A percentile compares a stretch with the other conserved stretches of the same genome.
These are phyloP conservation scores for Brachynemurus nebulosus DNA, from an alignment of 2,888 invertebrate species.

Conservation along the genomic window DNA sequence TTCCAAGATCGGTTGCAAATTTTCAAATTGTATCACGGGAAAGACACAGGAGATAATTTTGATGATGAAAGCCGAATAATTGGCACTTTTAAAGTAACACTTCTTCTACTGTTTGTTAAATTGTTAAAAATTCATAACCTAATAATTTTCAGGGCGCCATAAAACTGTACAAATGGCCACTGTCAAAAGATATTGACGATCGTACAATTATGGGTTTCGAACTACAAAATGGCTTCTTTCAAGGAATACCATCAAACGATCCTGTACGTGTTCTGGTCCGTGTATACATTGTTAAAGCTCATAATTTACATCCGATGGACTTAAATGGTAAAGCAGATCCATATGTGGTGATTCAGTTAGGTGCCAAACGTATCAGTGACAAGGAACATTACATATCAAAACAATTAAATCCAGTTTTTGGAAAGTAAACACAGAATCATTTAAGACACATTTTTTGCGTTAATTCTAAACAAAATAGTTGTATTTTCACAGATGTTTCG, in stretches of 20 bases:
- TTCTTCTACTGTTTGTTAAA: no score
- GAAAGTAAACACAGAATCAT: constrained; percentile 45
- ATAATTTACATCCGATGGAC: constrained; percentile 82
- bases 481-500: constrained; percentile 53
- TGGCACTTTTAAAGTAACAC: constrained; percentile 65
- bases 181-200: constrained; percentile 61
- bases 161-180: constrained; percentile 77
- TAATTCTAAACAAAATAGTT: constrained; percentile 7
- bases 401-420: constrained; percentile 84
- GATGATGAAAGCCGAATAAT: constrained; percentile 78
- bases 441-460: neutral
- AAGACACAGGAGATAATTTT: constrained; percentile 71
- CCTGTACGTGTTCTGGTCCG: constrained; percentile 78
- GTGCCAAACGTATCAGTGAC: constrained; percentile 68
- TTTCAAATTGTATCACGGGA: constrained; percentile 75
- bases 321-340: constrained; percentile 86
- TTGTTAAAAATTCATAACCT: neutral
- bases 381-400: constrained; percentile 86
- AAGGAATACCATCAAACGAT: constrained; percentile 70
- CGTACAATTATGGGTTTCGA: constrained; percentile 65
- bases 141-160: constrained; percentile 69
- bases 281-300: constrained; percentile 74
- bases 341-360: constrained; percentile 73
- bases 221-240: constrained; percentile 64
- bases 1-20: constrained; percentile 85